These are phyloP conservation scores for Drosophila buzzatii DNA, from an alignment of 2,888 invertebrate genomes.

Conservation along the genomic window DNA sequence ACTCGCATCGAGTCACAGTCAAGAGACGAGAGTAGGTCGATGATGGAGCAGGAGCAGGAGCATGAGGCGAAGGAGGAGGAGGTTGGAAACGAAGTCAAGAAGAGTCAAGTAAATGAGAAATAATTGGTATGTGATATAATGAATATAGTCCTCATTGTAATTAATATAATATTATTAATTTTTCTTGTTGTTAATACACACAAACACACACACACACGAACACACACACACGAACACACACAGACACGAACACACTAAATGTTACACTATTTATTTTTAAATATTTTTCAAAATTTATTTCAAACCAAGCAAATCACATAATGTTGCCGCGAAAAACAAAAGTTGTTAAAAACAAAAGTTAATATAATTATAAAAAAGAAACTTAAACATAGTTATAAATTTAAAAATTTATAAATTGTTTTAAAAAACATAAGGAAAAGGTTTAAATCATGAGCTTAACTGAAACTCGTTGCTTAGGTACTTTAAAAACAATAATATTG, in stretches of 20 bases:
- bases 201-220: conserved; percentile 35
- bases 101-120: conserved; percentile 71
- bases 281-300: conserved; percentile 68
- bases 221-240: conserved; percentile 16
- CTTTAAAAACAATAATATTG: conserved; percentile 40
- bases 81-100: conserved; percentile 58
- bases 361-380: conserved; percentile 1
- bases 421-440: conserved; percentile 35
- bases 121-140: conserved; percentile 85
- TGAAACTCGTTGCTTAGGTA: conserved; percentile 62
- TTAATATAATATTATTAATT: conserved; percentile 74
- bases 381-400: conserved; percentile 16
- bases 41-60: neutral
- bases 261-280: conserved; percentile 56
- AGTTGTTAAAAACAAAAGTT: conserved; percentile 43
- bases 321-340: conserved; percentile 50
- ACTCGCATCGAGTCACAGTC: conserved; percentile 65
- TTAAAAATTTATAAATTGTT: conserved; percentile 46
- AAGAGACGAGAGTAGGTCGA: conserved; percentile 28
- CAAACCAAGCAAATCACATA: conserved; percentile 37
- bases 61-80: neutral
- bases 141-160: conserved; percentile 85
- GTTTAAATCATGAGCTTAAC: conserved; percentile 62
- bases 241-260: conserved; percentile 41
- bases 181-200: conserved; percentile 68